phyloP scores from a whole-genome alignment of 2,888 invertebrate species.

The Chrysolina haemoptera region DNA sequence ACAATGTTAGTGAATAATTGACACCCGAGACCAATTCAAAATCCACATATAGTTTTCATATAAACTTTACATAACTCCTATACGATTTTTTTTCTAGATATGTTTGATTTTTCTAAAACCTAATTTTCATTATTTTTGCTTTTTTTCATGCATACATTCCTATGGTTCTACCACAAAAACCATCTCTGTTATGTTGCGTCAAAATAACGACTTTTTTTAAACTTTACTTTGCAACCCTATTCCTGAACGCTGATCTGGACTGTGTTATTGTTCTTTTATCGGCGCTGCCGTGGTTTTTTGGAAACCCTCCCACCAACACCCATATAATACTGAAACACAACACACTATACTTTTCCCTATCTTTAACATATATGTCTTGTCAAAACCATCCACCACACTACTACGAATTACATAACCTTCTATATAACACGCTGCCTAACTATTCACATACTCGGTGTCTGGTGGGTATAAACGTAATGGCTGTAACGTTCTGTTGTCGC shows the following conservation, averaged over 20 bases:
- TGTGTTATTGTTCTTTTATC: slow-evolving; percentile 51
- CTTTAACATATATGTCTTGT: slow-evolving; percentile 44
- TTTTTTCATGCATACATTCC: slow-evolving; percentile 69
- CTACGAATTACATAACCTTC: slow-evolving; percentile 41
- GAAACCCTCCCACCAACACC: slow-evolving; percentile 66
- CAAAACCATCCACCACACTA: slow-evolving; percentile 42
- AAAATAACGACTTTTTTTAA: slow-evolving; percentile 51
- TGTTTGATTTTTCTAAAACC: slow-evolving; percentile 35
- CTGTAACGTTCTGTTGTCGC: slow-evolving; percentile 70
- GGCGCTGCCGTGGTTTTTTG: slow-evolving; percentile 59
- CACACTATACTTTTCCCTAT: slow-evolving; percentile 45
- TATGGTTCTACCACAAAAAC: slow-evolving; percentile 51
- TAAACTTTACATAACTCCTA: background rate
- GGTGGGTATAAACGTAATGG: slow-evolving; percentile 68
- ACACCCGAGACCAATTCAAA: background rate
- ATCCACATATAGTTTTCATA: background rate
- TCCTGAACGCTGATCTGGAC: slow-evolving; percentile 50
- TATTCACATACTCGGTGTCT: slow-evolving; percentile 64
- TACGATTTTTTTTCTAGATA: slow-evolving; percentile 24
- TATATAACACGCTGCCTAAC: slow-evolving; percentile 48
- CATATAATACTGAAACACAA: slow-evolving; percentile 45
- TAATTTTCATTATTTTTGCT: slow-evolving; percentile 61
- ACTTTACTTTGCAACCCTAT: slow-evolving; percentile 51
- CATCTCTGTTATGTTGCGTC: slow-evolving; percentile 44
- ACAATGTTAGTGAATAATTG: no score